These are phyloP conservation scores for Pleuronectes platessa DNA, from an alignment of 2,113 vertebrate genomes.

Conservation along the genomic window DNA sequence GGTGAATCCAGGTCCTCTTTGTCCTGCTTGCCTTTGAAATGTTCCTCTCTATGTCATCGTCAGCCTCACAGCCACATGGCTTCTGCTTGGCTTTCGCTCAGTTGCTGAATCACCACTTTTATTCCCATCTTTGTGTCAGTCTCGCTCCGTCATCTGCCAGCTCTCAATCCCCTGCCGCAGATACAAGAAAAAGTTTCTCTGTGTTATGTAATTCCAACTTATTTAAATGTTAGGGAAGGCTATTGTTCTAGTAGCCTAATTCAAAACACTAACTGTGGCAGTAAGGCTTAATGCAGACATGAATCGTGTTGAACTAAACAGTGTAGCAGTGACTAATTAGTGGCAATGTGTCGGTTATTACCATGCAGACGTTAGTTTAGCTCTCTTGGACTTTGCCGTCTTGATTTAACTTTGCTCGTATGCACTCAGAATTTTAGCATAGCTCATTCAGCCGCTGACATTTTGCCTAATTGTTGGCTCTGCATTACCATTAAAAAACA, in stretches of 20 bases:
- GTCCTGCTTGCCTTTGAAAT: slow-evolving; percentile 9
- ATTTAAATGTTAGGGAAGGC: slow-evolving; percentile 63
- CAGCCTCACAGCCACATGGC: slow-evolving; percentile 33
- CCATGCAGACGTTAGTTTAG: slow-evolving; percentile 2
- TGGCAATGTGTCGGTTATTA: slow-evolving; percentile 15
- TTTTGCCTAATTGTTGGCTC: slow-evolving; percentile 33
- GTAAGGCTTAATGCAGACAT: slow-evolving; percentile 34
- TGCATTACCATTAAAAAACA: slow-evolving; percentile 32
- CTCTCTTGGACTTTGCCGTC: slow-evolving; percentile 4
- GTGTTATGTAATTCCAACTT: slow-evolving; percentile 59
- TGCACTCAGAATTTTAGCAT: slow-evolving; percentile 19
- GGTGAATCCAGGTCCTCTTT: neutral
- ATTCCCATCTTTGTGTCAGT: slow-evolving; percentile 50
- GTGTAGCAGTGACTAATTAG: slow-evolving; percentile 36
- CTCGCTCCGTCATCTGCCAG: slow-evolving; percentile 60
- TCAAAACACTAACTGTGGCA: slow-evolving; percentile 41
- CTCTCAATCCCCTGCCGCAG: slow-evolving; percentile 37
- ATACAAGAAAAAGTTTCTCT: slow-evolving; percentile 59
- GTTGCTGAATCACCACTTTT: slow-evolving; percentile 70
- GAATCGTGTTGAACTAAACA: slow-evolving; percentile 40
- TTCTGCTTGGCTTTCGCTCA: slow-evolving; percentile 45
- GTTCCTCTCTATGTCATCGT: slow-evolving; percentile 41
- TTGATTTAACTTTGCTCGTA: slow-evolving; percentile 20
- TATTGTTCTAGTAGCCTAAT: slow-evolving; percentile 38
- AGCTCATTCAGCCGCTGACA: slow-evolving; percentile 3